Percentiles rank a stretch among this genome's conserved stretches.
These are phyloP conservation scores for Notolepis coatsorum DNA, from an alignment of 2,797 vertebrate genomes.

Conservation along the genomic window DNA sequence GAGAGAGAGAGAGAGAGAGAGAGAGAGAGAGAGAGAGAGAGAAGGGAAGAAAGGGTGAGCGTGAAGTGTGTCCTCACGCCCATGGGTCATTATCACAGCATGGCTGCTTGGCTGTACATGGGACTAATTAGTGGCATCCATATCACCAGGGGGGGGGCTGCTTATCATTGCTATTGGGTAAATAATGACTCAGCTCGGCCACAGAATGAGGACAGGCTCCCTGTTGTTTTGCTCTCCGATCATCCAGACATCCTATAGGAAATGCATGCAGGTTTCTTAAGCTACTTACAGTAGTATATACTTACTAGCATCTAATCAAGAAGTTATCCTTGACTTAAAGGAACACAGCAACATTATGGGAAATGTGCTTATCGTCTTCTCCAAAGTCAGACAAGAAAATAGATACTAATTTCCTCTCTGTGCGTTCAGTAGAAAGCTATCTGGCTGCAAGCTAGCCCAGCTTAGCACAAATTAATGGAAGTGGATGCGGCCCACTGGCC, in stretches of 20 bases:
- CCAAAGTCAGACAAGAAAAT: too few species aligned
- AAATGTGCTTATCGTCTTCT: too few species aligned
- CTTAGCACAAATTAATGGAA: too few species aligned
- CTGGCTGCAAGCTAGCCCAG: too few species aligned
- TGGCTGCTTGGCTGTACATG: constrained; percentile 37
- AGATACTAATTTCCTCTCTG: too few species aligned
- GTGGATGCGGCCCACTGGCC: too few species aligned
- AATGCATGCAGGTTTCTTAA: background rate
- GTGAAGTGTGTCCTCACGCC: constrained; percentile 39
- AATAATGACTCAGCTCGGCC: constrained; percentile 40
- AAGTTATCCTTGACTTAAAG: too few species aligned
- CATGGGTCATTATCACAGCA: constrained; percentile 48
- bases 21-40: background rate
- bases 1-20: background rate
- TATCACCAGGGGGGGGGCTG: constrained; percentile 36
- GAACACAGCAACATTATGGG: too few species aligned
- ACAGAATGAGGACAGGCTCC: constrained; percentile 22
- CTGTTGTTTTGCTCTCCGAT: constrained; percentile 19
- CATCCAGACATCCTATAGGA: constrained; percentile 10
- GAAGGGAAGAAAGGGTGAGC: constrained; percentile 11
- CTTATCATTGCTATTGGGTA: constrained; percentile 41
- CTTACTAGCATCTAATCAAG: background rate
- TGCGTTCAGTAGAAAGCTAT: too few species aligned
- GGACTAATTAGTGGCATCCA: constrained; percentile 60
- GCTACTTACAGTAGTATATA: background rate